Evolutionary conservation across 2,888 invertebrate genomes (phyloP).

Genomic region (Acanthoscelides obtectus): DNA sequence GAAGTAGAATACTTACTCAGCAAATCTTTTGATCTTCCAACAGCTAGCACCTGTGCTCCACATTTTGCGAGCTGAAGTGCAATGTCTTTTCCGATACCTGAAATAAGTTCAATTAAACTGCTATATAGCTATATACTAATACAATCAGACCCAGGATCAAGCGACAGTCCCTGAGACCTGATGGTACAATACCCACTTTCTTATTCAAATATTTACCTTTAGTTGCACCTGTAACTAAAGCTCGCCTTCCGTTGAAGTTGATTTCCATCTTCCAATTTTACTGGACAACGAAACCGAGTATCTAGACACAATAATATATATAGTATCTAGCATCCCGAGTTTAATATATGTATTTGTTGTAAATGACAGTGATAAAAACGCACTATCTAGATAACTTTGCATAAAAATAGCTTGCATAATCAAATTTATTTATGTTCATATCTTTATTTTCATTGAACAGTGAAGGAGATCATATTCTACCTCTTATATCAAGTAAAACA

Average conservation of each 20-base stretch:
- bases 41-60: slow-evolving; percentile 72
- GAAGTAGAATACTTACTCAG: slow-evolving; percentile 42
- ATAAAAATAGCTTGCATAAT: neutral
- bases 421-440: neutral
- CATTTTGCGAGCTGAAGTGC: slow-evolving; percentile 62
- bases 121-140: too few relatives aligned
- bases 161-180: too few relatives aligned
- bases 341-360: neutral
- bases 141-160: too few relatives aligned
- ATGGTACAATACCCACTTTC: too few relatives aligned
- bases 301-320: neutral
- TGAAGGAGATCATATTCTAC: too few relatives aligned
- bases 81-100: slow-evolving; percentile 61
- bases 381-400: neutral
- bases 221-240: slow-evolving; percentile 85
- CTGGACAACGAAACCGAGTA: neutral
- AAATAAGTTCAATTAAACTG: too few relatives aligned
- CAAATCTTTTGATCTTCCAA: slow-evolving; percentile 63
- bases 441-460: neutral
- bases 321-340: neutral
- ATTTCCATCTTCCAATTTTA: slow-evolving; percentile 55
- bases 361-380: neutral
- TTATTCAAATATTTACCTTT: slow-evolving; percentile 71
- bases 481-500: too few relatives aligned
- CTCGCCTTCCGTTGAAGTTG: slow-evolving; percentile 68